A percentile compares a stretch with the other conserved stretches of the same genome.
phyloP scores from a whole-genome alignment of 2,113 vertebrate genomes.

The Canis aureus region DNA sequence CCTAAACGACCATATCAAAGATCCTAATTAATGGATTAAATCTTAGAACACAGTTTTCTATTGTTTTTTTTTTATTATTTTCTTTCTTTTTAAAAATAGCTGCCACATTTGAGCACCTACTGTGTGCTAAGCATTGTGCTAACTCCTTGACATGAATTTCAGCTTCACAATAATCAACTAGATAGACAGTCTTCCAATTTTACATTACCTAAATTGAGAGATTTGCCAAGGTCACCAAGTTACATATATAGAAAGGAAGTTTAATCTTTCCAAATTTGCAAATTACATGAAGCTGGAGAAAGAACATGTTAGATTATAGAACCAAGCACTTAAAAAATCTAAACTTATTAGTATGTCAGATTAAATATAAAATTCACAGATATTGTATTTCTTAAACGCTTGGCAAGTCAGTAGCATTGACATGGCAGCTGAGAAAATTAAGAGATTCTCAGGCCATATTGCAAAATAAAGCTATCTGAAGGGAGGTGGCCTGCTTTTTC shows the following conservation, averaged over 20 bases:
- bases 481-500: background rate
- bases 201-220: background rate
- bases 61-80: background rate
- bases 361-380: background rate
- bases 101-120: background rate
- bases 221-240: background rate
- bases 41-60: background rate
- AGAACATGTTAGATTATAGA: background rate
- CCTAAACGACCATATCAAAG: background rate
- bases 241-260: background rate
- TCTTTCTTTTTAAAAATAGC: slow-evolving; percentile 1
- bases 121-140: background rate
- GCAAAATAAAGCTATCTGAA: background rate
- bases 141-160: background rate
- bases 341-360: background rate
- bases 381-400: background rate
- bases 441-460: background rate
- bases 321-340: background rate
- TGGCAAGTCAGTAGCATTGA: background rate
- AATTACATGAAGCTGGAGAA: background rate
- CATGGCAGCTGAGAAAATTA: background rate
- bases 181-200: background rate
- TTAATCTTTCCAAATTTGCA: slow-evolving; percentile 2
- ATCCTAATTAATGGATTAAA: slow-evolving; percentile 26
- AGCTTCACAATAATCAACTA: background rate